phyloP scores from a whole-genome alignment of 2,797 vertebrate genomes.

The Bryconaethiops microstoma region DNA sequence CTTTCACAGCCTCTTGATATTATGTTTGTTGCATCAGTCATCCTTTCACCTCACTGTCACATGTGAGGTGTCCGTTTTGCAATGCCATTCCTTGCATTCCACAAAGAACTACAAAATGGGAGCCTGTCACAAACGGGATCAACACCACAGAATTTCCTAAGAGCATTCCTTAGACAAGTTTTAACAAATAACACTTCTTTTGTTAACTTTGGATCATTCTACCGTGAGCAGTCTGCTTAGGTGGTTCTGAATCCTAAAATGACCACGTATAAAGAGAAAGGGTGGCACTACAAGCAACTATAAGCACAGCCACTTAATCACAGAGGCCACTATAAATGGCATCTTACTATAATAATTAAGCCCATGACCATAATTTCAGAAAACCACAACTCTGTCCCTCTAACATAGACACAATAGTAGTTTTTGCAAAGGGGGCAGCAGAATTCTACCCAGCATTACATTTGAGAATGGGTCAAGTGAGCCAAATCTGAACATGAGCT shows the following conservation, averaged over 20 bases:
- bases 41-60: slow-evolving; percentile 54
- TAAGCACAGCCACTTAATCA: slow-evolving; percentile 1
- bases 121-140: slow-evolving; percentile 59
- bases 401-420: slow-evolving; percentile 39
- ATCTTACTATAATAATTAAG: slow-evolving; percentile 1
- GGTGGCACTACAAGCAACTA: not conserved
- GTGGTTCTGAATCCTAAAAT: slow-evolving; percentile 19
- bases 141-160: slow-evolving; percentile 62
- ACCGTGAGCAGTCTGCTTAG: slow-evolving; percentile 9
- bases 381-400: slow-evolving; percentile 12
- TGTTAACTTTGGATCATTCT: slow-evolving; percentile 43
- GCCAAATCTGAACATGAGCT: slow-evolving; percentile 53
- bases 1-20: slow-evolving; percentile 46
- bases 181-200: slow-evolving; percentile 63
- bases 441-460: slow-evolving; percentile 46
- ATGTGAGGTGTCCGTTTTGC: slow-evolving; percentile 61
- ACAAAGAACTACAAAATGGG: slow-evolving; percentile 60
- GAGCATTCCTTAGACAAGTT: slow-evolving; percentile 73
- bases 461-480: slow-evolving; percentile 49
- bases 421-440: slow-evolving; percentile 45
- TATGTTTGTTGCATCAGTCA: slow-evolving; percentile 59
- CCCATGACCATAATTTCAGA: not conserved
- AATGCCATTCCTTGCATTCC: slow-evolving; percentile 72
- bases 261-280: slow-evolving; percentile 1
- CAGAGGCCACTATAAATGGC: not conserved